A percentile compares a stretch with the other conserved stretches of the same genome.
phyloP scores from a whole-genome alignment of 2,888 invertebrate genomes.

The Adelognathus sp. region DNA sequence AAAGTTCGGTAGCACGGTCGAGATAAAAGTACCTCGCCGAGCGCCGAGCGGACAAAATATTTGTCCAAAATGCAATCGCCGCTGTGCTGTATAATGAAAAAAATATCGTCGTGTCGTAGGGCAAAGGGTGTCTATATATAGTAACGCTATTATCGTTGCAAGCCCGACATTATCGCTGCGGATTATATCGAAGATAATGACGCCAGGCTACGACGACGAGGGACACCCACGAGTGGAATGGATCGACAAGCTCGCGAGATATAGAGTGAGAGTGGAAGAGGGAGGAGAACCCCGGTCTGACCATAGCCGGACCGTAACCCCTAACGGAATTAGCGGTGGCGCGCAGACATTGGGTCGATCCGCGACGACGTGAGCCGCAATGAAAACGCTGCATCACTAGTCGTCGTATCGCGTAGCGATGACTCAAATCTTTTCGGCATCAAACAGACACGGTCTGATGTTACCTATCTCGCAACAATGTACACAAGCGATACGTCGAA shows the following conservation, averaged over 20 bases:
- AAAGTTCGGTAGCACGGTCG: too few relatives aligned
- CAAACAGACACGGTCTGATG: background rate
- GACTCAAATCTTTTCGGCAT: background rate
- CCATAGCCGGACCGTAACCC: conserved; percentile 58
- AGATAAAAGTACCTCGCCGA: too few relatives aligned
- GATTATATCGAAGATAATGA: conserved; percentile 40
- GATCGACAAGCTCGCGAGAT: conserved; percentile 1
- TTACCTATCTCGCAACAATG: background rate
- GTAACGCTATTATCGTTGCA: background rate
- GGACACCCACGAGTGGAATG: conserved; percentile 20
- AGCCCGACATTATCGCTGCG: conserved; percentile 24
- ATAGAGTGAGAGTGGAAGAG: conserved; percentile 10
- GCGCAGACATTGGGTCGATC: conserved; percentile 5
- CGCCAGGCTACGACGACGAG: conserved; percentile 8
- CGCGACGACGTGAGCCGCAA: background rate
- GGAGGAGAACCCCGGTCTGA: conserved; percentile 47
- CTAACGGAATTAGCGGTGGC: conserved; percentile 59
- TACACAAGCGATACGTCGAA: background rate
- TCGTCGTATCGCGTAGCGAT: conserved; percentile 11
- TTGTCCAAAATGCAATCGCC: background rate
- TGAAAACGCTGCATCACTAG: conserved; percentile 7
- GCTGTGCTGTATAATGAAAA: conserved; percentile 11
- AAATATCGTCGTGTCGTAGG: conserved; percentile 1
- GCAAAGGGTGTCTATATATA: conserved; percentile 20
- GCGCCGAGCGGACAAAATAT: too few relatives aligned